Evolutionary conservation across 2,888 invertebrate species (phyloP).

Genomic region (Petrolisthes cinctipes): DNA sequence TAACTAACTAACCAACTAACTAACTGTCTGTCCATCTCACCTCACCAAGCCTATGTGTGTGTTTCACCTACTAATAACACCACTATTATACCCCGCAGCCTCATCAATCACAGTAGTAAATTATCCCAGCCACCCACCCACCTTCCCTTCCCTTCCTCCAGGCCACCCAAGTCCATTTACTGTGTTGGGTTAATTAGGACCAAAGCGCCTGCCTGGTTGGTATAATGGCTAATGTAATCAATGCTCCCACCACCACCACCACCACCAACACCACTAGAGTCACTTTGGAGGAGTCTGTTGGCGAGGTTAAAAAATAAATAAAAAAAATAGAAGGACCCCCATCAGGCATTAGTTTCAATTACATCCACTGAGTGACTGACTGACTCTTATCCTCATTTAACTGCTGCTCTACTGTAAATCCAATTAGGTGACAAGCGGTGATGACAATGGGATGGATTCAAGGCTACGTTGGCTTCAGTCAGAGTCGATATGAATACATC

Average conservation of each 20-base stretch:
- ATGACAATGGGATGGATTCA: too few species aligned
- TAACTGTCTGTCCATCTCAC: too few species aligned
- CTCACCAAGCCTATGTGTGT: background rate
- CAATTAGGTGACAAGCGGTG: background rate
- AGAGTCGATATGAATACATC: too few species aligned
- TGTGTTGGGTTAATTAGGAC: background rate
- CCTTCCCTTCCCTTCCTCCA: background rate
- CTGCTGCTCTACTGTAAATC: background rate
- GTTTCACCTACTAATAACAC: constrained; percentile 2
- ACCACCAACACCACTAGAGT: background rate
- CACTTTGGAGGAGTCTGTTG: background rate
- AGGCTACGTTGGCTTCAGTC: too few species aligned
- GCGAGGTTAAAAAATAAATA: background rate
- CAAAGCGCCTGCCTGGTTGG: background rate
- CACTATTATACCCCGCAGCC: background rate
- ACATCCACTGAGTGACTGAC: background rate
- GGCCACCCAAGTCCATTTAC: background rate
- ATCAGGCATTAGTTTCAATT: background rate
- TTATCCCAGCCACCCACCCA: background rate
- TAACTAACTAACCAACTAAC: too few species aligned
- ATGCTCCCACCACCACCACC: background rate
- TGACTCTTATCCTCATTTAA: background rate
- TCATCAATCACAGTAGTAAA: constrained; percentile 7
- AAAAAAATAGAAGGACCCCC: background rate
- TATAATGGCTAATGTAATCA: constrained; percentile 1